Base-by-base conservation (phyloP, 1,140 invertebrate species). In the Panagrolaimus sp. region DNA sequence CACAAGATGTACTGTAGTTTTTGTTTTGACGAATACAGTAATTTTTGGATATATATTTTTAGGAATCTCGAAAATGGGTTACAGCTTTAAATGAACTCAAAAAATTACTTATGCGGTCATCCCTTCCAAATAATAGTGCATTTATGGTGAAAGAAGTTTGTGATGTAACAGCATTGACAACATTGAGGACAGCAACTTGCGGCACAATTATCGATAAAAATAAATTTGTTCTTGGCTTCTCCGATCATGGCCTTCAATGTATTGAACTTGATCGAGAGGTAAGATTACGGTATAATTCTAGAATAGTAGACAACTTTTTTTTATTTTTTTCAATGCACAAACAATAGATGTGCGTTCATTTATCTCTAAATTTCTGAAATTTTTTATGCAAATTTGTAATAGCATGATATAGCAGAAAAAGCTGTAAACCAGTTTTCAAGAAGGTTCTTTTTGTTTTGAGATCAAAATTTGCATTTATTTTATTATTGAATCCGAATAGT, bases 51-150 rank as follows among this genome's bases (percentile, higher is more conserved):
- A 28, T 43, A 14, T 28, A 58, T 10, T 66, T 97, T 84, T 91
- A 91, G 67, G 95, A 98, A 85, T 95, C 96, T 84, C 92, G 91
- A 46, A 96, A 96, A 85, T 98, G 95, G 96, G 93, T 98, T 32
- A 92, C 95, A 66, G 94, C 96, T 15, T 87, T 98, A 69, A 94
- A 91, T 77, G 94, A 98, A 86, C 86, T 98, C 71, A 94, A 97
- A 87, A 89, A 93, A 84, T 94, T 98, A 85, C 88, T 98, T 72
- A 93, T 93, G 84, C 88, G 92, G 84, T 97, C 96, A 85, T 94
- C 93, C 87, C 87, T 97, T 83, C 91, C 93, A 62, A 91, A 93
- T 84, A 92, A 92, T 85, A 91, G 90, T 89, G 88, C 92, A 78
- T 94, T 94, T 85, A 88, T 89, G 84, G 91, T 92, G 12, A 89